These are phyloP conservation scores for Gila orcuttii DNA, from an alignment of 2,113 vertebrate genomes.

Conservation along the genomic window DNA sequence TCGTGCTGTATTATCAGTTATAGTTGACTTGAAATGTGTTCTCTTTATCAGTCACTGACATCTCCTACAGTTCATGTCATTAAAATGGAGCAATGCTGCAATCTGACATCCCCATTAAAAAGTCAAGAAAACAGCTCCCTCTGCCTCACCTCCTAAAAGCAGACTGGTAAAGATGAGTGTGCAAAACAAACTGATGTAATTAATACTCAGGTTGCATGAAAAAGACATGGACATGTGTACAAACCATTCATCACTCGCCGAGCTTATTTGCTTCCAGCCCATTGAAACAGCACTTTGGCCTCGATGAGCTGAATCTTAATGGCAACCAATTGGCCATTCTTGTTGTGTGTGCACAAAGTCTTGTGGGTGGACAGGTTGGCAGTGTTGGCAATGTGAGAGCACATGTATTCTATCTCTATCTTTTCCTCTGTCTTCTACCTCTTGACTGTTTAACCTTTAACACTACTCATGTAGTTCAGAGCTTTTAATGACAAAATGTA, in stretches of 20 bases:
- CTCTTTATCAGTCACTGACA: constrained; percentile 30
- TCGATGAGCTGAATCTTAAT: constrained; percentile 74
- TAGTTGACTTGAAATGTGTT: constrained; percentile 11
- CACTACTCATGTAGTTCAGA: neutral
- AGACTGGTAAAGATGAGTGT: constrained; percentile 74
- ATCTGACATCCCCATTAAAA: constrained; percentile 42
- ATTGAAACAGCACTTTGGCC: constrained; percentile 70
- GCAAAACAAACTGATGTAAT: constrained; percentile 77
- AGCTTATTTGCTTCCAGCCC: constrained; percentile 68
- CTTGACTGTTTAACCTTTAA: neutral
- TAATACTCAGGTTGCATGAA: constrained; percentile 75
- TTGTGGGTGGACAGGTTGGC: neutral
- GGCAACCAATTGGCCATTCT: constrained; percentile 47
- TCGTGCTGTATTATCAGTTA: neutral
- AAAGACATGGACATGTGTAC: constrained; percentile 67
- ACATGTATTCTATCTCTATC: neutral
- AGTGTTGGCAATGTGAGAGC: neutral
- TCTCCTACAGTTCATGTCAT: constrained; percentile 1
- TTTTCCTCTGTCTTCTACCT: neutral
- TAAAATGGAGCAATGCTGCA: constrained; percentile 23
- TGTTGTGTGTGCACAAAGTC: constrained; percentile 33
- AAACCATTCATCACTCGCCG: constrained; percentile 74
- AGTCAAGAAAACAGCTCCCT: constrained; percentile 11
- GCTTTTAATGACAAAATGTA: neutral
- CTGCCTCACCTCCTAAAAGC: constrained; percentile 30